Percentiles rank a stretch among this genome's conserved stretches.
These are phyloP conservation scores for Eilema caniola DNA, from an alignment of 2,888 invertebrate genomes.

Conservation along the genomic window DNA sequence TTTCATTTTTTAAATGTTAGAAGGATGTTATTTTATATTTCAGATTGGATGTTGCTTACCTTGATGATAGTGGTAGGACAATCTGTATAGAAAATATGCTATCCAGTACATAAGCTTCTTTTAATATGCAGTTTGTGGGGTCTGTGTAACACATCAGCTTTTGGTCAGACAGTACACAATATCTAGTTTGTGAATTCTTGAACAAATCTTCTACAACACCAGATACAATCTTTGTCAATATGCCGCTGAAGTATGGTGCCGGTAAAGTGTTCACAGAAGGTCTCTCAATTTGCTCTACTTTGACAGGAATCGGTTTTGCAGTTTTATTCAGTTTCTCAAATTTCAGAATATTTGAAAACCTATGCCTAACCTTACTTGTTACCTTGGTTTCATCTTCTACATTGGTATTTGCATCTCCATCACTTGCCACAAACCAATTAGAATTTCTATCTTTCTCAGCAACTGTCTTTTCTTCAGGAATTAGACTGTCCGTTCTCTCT, in stretches of 20 bases:
- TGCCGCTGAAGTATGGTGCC: conserved; percentile 87
- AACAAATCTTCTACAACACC: conserved; percentile 91
- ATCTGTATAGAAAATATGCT: conserved; percentile 89
- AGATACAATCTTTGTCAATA: conserved; percentile 86
- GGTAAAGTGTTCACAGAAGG: conserved; percentile 83
- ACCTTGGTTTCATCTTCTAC: conserved; percentile 61
- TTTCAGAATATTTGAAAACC: conserved; percentile 79
- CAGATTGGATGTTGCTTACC: conserved; percentile 59
- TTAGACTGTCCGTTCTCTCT: conserved; percentile 89
- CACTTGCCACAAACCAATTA: conserved; percentile 74
- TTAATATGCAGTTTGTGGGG: conserved; percentile 89
- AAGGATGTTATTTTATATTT: neutral
- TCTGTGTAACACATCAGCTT: conserved; percentile 92
- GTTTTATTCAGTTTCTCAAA: conserved; percentile 78
- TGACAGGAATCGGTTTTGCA: conserved; percentile 58
- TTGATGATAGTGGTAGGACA: conserved; percentile 84
- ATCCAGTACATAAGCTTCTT: conserved; percentile 90
- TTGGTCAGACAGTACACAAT: conserved; percentile 90
- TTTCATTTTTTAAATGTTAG: neutral
- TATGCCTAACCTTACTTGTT: conserved; percentile 71
- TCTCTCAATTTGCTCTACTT: conserved; percentile 76
- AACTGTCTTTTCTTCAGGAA: conserved; percentile 64
- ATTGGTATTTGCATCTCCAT: conserved; percentile 49
- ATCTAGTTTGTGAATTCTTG: conserved; percentile 91
- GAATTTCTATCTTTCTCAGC: conserved; percentile 73